Percentiles rank a stretch among this genome's conserved stretches.
phyloP scores from a whole-genome alignment of 2,888 invertebrate genomes.

The Sarcophaga variegata region DNA sequence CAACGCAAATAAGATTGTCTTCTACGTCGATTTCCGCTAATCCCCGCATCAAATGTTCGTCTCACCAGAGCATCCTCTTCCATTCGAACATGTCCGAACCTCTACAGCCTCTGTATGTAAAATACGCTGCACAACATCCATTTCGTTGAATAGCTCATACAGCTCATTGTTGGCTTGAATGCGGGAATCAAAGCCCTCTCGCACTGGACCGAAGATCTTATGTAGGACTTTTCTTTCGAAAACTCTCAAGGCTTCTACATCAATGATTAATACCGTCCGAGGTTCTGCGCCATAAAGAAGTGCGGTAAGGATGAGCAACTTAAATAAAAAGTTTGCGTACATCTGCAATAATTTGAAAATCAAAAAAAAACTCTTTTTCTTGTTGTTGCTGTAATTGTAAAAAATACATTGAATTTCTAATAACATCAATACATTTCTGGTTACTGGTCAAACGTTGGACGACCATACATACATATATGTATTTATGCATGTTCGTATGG shows the following conservation, averaged over 20 bases:
- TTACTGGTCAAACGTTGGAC: constrained; percentile 41
- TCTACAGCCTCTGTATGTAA: too few relatives aligned
- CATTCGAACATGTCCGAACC: too few relatives aligned
- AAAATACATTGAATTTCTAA: constrained; percentile 57
- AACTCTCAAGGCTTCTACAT: background rate
- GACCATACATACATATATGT: background rate
- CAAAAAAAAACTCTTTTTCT: constrained; percentile 1
- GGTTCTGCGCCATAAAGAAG: background rate
- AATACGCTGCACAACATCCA: background rate
- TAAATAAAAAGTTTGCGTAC: constrained; percentile 10
- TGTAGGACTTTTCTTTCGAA: background rate
- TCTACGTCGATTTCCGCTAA: background rate
- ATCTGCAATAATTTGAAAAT: constrained; percentile 15
- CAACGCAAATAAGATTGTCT: too few relatives aligned
- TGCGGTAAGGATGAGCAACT: background rate
- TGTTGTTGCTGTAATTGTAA: background rate
- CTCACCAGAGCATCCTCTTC: background rate
- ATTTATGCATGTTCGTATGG: background rate
- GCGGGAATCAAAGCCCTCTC: background rate
- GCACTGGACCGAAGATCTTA: background rate
- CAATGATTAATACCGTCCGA: background rate
- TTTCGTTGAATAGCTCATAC: background rate
- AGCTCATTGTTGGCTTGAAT: background rate
- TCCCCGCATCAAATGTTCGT: background rate
- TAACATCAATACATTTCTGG: constrained; percentile 60